Base-by-base conservation (phyloP, 1,140 invertebrate genomes). In the Laupala kohalensis region DNA sequence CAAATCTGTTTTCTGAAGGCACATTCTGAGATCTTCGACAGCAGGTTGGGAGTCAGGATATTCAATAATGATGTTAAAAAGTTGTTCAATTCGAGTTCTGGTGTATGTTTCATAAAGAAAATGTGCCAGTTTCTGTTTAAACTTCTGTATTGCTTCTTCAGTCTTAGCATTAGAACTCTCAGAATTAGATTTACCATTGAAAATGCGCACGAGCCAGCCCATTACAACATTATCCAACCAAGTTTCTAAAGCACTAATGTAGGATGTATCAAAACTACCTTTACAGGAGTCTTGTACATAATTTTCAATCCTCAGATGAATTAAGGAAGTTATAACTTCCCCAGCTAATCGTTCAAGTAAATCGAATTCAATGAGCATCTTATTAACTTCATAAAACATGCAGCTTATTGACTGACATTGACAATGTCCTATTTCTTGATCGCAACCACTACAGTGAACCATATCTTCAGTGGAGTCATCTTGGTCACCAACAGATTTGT, bases 11-110 rank as follows among this genome's bases (percentile, higher is more conserved):
- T 90, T 91, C 75, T 90, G 87, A 73, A 98, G 83, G 79, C 95
- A 97, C 53, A 89, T 80, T 75, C 90, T 88, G 26, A 99, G 84
- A 82, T 99, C 96, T 78, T 95, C 89, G 24, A 99, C 85, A 3
- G 95, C 94, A 25, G 94, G 92, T 76, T 94, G 89, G 6, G 96
- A 98, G 76, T 98, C 95, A 4, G 96, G 96, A 85, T 92, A 98
- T 79, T 98, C 94, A 79, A 97, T 96, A 71, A 97, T 96, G 69
- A 97, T 97, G 77, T 93, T 94, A 79, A 98, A 98, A 64, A 98
- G 83, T 78, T 97, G 93, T 77, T 94, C 90, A 71, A 97, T 96
- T 75, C 94, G 87, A 67, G 90, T 86, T 78, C 88, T 89, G 19
- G 92, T 95, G 77, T 95, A 97, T 9, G 88, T 92, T 80, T 96